These are phyloP conservation scores for Thysanoteuthis rhombus DNA, from an alignment of 2,888 invertebrate species.

Conservation along the genomic window DNA sequence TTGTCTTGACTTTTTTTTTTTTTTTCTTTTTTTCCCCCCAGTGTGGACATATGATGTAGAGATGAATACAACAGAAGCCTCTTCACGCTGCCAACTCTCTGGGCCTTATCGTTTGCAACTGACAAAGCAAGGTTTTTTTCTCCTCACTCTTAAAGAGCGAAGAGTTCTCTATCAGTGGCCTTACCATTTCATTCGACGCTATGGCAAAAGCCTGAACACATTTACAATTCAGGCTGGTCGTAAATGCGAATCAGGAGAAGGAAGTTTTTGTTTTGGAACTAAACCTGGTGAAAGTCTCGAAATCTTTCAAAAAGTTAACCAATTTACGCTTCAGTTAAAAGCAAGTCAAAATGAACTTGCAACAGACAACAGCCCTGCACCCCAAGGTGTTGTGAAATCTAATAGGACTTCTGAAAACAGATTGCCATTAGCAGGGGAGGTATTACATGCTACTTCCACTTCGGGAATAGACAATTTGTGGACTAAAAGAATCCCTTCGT, in stretches of 20 bases:
- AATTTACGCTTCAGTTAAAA: background rate
- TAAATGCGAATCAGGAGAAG: conserved; percentile 32
- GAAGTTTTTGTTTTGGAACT: conserved; percentile 1
- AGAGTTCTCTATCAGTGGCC: conserved; percentile 31
- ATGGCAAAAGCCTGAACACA: background rate
- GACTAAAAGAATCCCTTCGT: background rate
- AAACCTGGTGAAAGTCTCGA: background rate
- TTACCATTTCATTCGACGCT: conserved; percentile 28
- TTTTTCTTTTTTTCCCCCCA: background rate
- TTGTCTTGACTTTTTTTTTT: no score
- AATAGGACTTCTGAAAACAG: background rate
- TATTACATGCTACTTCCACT: background rate
- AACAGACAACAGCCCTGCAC: background rate
- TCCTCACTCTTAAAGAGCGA: background rate
- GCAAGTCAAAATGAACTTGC: background rate
- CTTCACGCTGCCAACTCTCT: background rate
- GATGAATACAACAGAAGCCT: background rate
- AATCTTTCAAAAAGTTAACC: background rate
- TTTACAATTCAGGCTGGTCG: conserved; percentile 34
- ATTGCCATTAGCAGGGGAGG: no score
- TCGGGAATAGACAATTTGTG: background rate
- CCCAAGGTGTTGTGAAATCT: background rate
- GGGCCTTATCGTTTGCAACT: background rate
- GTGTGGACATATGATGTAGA: conserved; percentile 14
- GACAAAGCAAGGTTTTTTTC: background rate